These are phyloP conservation scores for Spodoptera picta DNA, from an alignment of 2,888 invertebrate species.

Conservation along the genomic window DNA sequence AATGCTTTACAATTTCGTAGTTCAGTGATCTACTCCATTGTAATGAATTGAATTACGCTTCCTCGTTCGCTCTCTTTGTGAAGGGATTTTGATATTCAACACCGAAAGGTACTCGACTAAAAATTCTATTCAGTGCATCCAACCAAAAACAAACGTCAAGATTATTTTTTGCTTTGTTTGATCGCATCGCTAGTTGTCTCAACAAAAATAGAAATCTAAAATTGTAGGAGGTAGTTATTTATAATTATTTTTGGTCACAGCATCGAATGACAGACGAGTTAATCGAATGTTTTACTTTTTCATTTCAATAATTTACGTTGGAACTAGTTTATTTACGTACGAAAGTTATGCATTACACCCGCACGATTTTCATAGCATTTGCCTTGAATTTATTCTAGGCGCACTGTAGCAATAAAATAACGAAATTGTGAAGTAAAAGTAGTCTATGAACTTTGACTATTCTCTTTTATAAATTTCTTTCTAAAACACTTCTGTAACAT, in stretches of 20 bases:
- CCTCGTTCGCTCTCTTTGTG: not conserved
- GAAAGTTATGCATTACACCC: slow-evolving; percentile 17
- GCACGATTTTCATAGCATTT: slow-evolving; percentile 13
- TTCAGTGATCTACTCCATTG: slow-evolving; percentile 22
- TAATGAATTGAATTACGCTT: slow-evolving; percentile 24
- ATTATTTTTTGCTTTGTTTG: slow-evolving; percentile 4
- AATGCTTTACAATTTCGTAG: not conserved
- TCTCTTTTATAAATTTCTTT: not conserved
- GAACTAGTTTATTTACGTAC: not conserved
- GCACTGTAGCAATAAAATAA: not conserved
- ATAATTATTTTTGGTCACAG: slow-evolving; percentile 12
- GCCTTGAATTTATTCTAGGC: slow-evolving; percentile 19
- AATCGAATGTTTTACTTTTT: slow-evolving; percentile 1
- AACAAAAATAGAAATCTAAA: slow-evolving; percentile 51
- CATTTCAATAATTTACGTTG: not conserved
- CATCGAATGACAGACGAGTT: slow-evolving; percentile 11
- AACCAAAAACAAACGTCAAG: slow-evolving; percentile 16
- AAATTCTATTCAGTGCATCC: slow-evolving; percentile 1
- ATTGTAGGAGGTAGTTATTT: slow-evolving; percentile 14
- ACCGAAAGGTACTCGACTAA: slow-evolving; percentile 4
- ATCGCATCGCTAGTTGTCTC: slow-evolving; percentile 7
- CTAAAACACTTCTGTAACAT: slow-evolving; percentile 8
- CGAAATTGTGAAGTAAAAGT: not conserved
- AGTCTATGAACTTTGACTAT: not conserved
- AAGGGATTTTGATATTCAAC: slow-evolving; percentile 6